A percentile compares a stretch with the other conserved stretches of the same genome.
These are phyloP conservation scores for Ophion obscuratus DNA, from an alignment of 2,888 invertebrate genomes.

Conservation along the genomic window DNA sequence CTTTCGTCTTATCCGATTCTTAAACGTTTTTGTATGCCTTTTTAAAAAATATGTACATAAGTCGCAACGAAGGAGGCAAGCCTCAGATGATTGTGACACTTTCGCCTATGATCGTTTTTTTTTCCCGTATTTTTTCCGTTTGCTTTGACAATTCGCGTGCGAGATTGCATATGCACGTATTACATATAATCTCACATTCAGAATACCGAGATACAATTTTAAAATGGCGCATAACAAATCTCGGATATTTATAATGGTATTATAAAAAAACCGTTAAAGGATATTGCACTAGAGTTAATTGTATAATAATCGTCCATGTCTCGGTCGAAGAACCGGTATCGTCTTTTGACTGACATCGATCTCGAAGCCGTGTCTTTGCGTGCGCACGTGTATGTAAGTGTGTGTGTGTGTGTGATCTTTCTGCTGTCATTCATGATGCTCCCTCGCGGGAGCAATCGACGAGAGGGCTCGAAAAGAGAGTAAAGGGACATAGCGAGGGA, in stretches of 20 bases:
- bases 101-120: conserved; percentile 61
- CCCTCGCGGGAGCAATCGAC: conserved; percentile 5
- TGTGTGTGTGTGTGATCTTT: not conserved
- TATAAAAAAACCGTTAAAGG: conserved; percentile 44
- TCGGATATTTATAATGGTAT: conserved; percentile 43
- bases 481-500: conserved; percentile 8
- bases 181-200: conserved; percentile 25
- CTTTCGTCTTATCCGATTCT: not conserved
- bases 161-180: conserved; percentile 27
- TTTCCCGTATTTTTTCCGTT: conserved; percentile 19
- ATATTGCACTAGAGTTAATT: conserved; percentile 64
- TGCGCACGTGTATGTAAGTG: not conserved
- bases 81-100: conserved; percentile 76
- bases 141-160: conserved; percentile 16
- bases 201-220: conserved; percentile 39
- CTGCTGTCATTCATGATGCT: conserved; percentile 29
- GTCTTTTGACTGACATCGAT: conserved; percentile 31
- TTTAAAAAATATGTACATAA: conserved; percentile 74
- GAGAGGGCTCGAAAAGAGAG: not conserved
- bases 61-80: conserved; percentile 68
- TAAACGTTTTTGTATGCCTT: conserved; percentile 58
- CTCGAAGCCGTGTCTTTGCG: not conserved
- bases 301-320: conserved; percentile 45
- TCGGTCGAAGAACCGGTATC: conserved; percentile 28
- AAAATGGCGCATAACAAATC: conserved; percentile 46